Percentiles rank a stretch among this genome's conserved stretches.
phyloP scores from a whole-genome alignment of 2,888 invertebrate species.

The Reticulitermes lucifugus region DNA sequence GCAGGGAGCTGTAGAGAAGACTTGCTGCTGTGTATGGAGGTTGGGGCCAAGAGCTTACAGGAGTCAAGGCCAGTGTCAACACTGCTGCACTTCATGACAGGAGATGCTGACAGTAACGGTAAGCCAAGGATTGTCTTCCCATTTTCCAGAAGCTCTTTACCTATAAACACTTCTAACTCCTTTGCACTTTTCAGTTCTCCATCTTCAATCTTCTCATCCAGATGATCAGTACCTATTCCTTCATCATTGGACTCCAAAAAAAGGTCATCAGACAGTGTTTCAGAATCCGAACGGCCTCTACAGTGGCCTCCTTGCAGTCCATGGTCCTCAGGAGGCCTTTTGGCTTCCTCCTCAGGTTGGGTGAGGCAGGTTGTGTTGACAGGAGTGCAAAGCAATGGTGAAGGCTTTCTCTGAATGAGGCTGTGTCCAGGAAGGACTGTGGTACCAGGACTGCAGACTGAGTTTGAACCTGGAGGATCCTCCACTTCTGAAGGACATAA shows the following conservation, averaged over 20 bases:
- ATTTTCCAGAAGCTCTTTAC: constrained; percentile 52
- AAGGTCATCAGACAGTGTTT: constrained; percentile 79
- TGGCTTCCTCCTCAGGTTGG: constrained; percentile 26
- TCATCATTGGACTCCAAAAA: constrained; percentile 77
- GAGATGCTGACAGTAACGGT: constrained; percentile 27
- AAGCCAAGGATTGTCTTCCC: constrained; percentile 50
- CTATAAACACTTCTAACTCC: constrained; percentile 66
- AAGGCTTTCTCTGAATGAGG: constrained; percentile 62
- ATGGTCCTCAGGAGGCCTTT: constrained; percentile 46
- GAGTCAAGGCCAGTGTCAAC: constrained; percentile 39
- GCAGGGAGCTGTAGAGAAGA: constrained; percentile 70
- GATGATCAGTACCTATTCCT: constrained; percentile 80
- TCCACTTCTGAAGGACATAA: constrained; percentile 81
- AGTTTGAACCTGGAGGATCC: constrained; percentile 63
- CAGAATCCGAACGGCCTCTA: constrained; percentile 78
- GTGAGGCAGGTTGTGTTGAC: constrained; percentile 59
- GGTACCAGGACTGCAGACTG: constrained; percentile 68
- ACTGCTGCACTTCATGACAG: constrained; percentile 39
- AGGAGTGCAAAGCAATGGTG: constrained; percentile 73
- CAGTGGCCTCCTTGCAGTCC: constrained; percentile 50
- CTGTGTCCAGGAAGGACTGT: constrained; percentile 53
- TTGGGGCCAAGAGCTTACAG: constrained; percentile 19
- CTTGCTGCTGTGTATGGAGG: constrained; percentile 16
- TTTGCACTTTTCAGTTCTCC: constrained; percentile 76
- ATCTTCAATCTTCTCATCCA: constrained; percentile 77